Evolutionary conservation across 1,140 invertebrate species (phyloP), one percentile per base, ranked within the genome.

Genomic region (Plectrocnemia conspersa): DNA sequence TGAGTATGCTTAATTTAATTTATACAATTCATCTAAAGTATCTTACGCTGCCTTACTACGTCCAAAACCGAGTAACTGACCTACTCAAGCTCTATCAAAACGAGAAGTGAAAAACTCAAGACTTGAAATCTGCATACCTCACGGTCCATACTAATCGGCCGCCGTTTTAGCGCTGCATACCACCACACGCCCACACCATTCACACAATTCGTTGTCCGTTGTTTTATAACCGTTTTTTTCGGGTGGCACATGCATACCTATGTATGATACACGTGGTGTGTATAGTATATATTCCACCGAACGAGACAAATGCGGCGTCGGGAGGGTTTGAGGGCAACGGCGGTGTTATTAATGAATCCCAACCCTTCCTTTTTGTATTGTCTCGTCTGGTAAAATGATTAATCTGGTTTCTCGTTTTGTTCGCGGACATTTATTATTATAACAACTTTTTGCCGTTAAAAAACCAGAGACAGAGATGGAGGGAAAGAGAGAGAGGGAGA

Each of bases 321-420:
- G 44, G 35, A 23, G n/a, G 49, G 29, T 10, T 41, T n/a, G 44
- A n/a, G 6, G 7, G 13, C 16, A 24, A 5, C 25, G 27, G 38
- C 44, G 44, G 53, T 25, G 54, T 60, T 60, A 60, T 60, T 60
- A 60, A 60, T 60, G 58, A 60, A 46, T 54, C 44, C 48, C 53
- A 52, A 52, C 58, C 58, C 58, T 50, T 49, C 54, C 49, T 45
- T 50, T 53, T 40, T 50, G 47, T 50, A 56, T 60, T 60, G 58
- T 60, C 58, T 60, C 58, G 49, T 42, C 38, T 54, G 58, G 54
- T 38, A 38, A 56, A 52, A 60, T 60, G 58, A 60, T 60, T 60
- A 60, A 60, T 60, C 58, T 60, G 58, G 54, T 60, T 54, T 52
- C 58, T 42, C 54, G 49, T 60, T 60, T 60, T 60, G 58, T 60